Conservation (phyloP, 2,797 vertebrate species). For the Halcyon chelicuti region DNA sequence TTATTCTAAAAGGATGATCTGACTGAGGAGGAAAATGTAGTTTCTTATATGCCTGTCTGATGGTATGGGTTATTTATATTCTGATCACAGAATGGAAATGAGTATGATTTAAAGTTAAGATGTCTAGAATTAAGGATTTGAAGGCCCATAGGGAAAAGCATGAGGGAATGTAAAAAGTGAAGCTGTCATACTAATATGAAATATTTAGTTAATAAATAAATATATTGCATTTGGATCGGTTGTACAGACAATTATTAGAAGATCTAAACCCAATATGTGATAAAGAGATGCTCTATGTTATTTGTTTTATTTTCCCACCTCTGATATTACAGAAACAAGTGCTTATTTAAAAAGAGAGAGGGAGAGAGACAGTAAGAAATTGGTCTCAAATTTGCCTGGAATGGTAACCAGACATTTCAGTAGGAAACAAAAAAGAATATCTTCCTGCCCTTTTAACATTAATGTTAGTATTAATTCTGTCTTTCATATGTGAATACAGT, state of each 20-base stretch:
- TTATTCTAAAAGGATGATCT: background rate
- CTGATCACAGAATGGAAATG: constrained; percentile 61
- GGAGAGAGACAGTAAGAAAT: background rate
- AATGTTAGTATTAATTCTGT: background rate
- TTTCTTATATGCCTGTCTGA: constrained; percentile 35
- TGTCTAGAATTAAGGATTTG: constrained; percentile 50
- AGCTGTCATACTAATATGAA: constrained; percentile 56
- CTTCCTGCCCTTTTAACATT: background rate
- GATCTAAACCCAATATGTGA: background rate
- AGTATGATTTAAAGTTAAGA: constrained; percentile 70
- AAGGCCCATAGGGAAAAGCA: constrained; percentile 48
- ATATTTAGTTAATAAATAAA: constrained; percentile 67
- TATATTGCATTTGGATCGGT: constrained; percentile 20
- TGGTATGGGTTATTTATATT: constrained; percentile 65
- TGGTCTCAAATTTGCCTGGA: background rate
- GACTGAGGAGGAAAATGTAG: background rate
- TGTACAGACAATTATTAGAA: constrained; percentile 15
- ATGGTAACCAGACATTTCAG: background rate
- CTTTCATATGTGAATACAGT: background rate
- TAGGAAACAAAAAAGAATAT: background rate
- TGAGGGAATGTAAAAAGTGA: constrained; percentile 54
- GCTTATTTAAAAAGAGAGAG: background rate
- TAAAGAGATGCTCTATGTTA: background rate
- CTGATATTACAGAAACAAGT: background rate
- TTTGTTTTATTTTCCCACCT: background rate